Evolutionary conservation across 1,140 invertebrate genomes (phyloP).

Genomic region (Hypothenemus hampei): DNA sequence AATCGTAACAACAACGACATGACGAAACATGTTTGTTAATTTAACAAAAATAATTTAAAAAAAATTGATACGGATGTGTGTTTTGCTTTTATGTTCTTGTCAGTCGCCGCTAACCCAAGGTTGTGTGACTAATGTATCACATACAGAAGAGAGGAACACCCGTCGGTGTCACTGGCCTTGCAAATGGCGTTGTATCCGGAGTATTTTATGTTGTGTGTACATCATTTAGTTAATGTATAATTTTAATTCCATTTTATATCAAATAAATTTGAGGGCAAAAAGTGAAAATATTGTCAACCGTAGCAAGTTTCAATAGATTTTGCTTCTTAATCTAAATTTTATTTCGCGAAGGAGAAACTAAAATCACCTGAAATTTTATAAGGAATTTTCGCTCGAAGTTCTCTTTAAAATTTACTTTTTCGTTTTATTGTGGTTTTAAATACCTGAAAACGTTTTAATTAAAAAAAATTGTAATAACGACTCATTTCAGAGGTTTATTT

Average conservation of each 20-base stretch:
- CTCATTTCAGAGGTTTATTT: no score
- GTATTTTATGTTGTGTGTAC: background rate
- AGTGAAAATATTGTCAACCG: background rate
- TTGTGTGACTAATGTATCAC: conserved; percentile 4
- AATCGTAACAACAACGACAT: background rate
- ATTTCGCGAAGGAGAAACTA: no score
- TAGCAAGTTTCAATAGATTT: no score
- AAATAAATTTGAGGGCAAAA: background rate
- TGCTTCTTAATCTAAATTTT: no score
- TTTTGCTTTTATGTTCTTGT: background rate
- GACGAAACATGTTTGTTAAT: no score
- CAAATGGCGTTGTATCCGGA: background rate
- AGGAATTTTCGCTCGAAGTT: no score
- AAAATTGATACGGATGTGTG: background rate
- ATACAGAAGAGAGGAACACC: conserved; percentile 1
- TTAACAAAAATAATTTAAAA: background rate
- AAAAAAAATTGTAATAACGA: no score
- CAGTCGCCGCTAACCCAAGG: conserved; percentile 3
- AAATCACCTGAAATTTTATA: no score
- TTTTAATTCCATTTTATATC: background rate
- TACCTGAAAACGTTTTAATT: no score
- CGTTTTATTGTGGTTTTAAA: no score
- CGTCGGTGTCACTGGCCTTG: conserved; percentile 11
- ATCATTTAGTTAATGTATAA: background rate
- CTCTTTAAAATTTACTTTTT: no score